Conservation (phyloP, 2,797 vertebrate genomes). For the Cyclopterus lumpus region DNA sequence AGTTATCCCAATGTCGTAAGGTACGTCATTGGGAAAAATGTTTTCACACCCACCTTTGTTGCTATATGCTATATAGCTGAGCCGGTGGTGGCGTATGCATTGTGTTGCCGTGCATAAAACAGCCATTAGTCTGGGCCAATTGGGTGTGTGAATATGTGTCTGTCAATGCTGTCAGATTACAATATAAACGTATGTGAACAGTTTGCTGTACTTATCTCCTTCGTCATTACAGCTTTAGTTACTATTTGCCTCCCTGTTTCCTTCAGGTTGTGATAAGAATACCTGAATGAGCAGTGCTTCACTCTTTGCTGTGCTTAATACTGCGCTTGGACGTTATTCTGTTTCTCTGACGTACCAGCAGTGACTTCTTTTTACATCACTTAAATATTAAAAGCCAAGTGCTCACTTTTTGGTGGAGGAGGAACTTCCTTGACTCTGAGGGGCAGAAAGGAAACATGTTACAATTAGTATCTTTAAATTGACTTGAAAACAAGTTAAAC, state of each 20-base stretch:
- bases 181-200: conserved; percentile 3
- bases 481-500: background rate
- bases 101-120: conserved; percentile 33
- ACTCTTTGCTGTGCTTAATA: background rate
- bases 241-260: background rate
- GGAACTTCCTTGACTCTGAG: conserved; percentile 81
- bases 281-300: background rate
- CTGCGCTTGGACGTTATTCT: background rate
- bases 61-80: conserved; percentile 41
- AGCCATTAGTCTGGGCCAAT: conserved; percentile 38
- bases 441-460: conserved; percentile 42
- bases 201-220: conserved; percentile 13
- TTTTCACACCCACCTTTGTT: conserved; percentile 49
- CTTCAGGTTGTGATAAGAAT: conserved; percentile 6
- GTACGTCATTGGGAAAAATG: conserved; percentile 21
- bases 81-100: conserved; percentile 27
- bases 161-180: background rate
- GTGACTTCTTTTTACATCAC: background rate
- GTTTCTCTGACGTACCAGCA: background rate
- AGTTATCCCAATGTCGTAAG: conserved; percentile 18
- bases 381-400: background rate
- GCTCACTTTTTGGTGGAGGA: conserved; percentile 85
- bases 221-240: conserved; percentile 4
- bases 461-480: background rate
- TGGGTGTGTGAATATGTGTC: conserved; percentile 21